These are phyloP conservation scores for Phoenicopterus ruber DNA, from an alignment of 2,113 vertebrate species.

Conservation along the genomic window DNA sequence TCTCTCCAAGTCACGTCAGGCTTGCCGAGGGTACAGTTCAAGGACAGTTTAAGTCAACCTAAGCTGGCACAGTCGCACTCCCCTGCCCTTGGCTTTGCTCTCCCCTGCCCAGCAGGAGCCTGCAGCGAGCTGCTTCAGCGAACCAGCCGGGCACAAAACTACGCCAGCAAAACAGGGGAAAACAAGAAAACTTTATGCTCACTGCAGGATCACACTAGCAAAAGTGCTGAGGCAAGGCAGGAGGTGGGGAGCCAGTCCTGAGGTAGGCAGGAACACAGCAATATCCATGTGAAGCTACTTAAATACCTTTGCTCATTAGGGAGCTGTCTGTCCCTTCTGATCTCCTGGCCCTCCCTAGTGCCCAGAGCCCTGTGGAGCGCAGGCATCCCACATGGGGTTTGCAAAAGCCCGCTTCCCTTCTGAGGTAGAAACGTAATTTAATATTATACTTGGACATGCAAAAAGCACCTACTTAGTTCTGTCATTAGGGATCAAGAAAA, in stretches of 20 bases:
- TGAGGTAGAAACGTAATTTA: not conserved
- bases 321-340: not conserved
- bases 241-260: not conserved
- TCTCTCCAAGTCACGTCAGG: not conserved
- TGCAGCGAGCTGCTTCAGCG: not conserved
- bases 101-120: not conserved
- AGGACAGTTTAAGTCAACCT: not conserved
- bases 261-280: not conserved
- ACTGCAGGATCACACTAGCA: fast-evolving
- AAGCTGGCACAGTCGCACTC: not conserved
- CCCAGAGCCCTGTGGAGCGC: not conserved
- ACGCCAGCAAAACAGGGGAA: not conserved
- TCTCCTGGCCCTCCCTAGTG: not conserved
- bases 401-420: not conserved
- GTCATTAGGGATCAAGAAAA: not conserved
- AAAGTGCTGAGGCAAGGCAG: not conserved
- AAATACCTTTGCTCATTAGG: not conserved
- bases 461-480: not conserved
- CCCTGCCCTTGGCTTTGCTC: not conserved
- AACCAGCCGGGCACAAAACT: not conserved
- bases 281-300: not conserved
- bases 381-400: not conserved
- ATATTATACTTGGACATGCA: not conserved
- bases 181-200: not conserved
- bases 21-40: not conserved